These are phyloP conservation scores for Anoplophora glabripennis DNA, from an alignment of 1,140 invertebrate species.

Conservation along the genomic window DNA sequence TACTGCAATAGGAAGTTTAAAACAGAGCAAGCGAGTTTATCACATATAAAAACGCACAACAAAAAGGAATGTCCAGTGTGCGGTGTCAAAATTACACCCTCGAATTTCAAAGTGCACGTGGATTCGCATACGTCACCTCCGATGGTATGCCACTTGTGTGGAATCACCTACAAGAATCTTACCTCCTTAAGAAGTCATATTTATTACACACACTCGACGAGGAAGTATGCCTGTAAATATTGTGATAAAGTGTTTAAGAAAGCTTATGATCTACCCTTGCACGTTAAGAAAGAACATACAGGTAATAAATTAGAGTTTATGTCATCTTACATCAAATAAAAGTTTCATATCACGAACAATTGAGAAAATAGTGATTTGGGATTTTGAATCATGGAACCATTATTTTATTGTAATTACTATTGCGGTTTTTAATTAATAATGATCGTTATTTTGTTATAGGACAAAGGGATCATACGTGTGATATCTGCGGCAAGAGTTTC, in stretches of 20 bases:
- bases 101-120: slow-evolving; percentile 23
- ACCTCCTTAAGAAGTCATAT: slow-evolving; percentile 31
- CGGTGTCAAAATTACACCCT: slow-evolving; percentile 12
- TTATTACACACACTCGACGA: slow-evolving; percentile 23
- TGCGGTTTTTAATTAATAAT: too few species aligned
- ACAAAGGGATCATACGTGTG: slow-evolving; percentile 32
- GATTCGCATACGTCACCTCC: slow-evolving; percentile 18
- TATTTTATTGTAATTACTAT: too few species aligned
- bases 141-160: slow-evolving; percentile 29
- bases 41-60: slow-evolving; percentile 21
- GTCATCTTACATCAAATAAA: too few species aligned
- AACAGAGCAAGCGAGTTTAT: background rate
- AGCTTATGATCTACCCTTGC: slow-evolving; percentile 21
- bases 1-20: slow-evolving; percentile 18
- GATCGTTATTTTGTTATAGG: slow-evolving; percentile 24
- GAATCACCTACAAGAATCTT: slow-evolving; percentile 26
- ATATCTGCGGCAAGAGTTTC: slow-evolving; percentile 38
- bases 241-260: slow-evolving; percentile 26
- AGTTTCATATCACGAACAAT: too few species aligned
- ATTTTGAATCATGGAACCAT: too few species aligned
- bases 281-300: slow-evolving; percentile 29
- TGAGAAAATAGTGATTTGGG: too few species aligned
- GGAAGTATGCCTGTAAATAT: slow-evolving; percentile 22
- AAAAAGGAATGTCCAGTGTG: slow-evolving; percentile 25
- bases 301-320: slow-evolving; percentile 8